Evolutionary conservation across 2,797 vertebrate species (phyloP).

Genomic region (Poecilia gillii): DNA sequence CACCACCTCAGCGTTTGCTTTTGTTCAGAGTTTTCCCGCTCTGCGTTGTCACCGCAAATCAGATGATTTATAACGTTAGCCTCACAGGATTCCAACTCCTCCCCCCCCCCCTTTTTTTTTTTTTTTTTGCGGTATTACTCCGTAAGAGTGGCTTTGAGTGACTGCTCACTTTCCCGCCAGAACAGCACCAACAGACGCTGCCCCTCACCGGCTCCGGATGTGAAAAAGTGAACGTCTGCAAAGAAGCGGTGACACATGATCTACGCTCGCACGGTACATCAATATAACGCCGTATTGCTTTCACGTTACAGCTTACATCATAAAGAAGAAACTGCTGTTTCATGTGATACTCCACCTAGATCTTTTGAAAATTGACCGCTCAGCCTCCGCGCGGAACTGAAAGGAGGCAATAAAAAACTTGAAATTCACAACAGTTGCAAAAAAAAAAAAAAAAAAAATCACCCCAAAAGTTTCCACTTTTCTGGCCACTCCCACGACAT

Average conservation of each 20-base stretch:
- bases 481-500: not conserved
- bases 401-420: conserved; percentile 14
- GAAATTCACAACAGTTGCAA: conserved; percentile 4
- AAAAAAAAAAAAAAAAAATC: not conserved
- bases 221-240: conserved; percentile 39
- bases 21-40: conserved; percentile 73
- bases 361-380: conserved; percentile 33
- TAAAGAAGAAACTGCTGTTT: conserved; percentile 51
- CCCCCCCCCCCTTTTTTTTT: too few species aligned
- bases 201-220: conserved; percentile 23
- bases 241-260: conserved; percentile 54
- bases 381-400: conserved; percentile 14
- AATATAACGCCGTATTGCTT: conserved; percentile 55
- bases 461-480: not conserved
- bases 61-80: conserved; percentile 78
- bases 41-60: conserved; percentile 77
- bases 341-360: conserved; percentile 39
- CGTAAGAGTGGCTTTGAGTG: conserved; percentile 68
- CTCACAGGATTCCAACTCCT: conserved; percentile 72
- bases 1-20: conserved; percentile 69
- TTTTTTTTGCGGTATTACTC: conserved; percentile 61
- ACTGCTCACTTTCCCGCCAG: conserved; percentile 63
- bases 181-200: conserved; percentile 47
- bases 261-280: conserved; percentile 40
- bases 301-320: conserved; percentile 51